A percentile compares a stretch with the other conserved stretches of the same genome.
Evolutionary conservation across 2,113 vertebrate species (phyloP).

Genomic region (Protomyctophum bolini): DNA sequence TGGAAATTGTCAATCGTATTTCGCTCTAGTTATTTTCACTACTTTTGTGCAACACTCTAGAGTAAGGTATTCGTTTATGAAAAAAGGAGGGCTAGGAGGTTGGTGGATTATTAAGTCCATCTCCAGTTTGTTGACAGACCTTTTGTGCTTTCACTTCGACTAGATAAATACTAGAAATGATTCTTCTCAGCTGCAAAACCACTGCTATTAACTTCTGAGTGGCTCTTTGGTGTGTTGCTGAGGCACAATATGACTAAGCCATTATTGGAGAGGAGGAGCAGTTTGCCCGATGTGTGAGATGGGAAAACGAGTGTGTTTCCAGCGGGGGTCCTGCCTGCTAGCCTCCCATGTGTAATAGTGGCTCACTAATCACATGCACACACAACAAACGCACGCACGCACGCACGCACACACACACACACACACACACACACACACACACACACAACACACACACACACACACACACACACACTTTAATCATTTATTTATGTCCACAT

Average conservation of each 20-base stretch:
- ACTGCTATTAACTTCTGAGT: constrained; percentile 64
- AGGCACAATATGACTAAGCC: constrained; percentile 67
- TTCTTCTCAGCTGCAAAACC: constrained; percentile 57
- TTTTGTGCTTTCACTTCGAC: constrained; percentile 39
- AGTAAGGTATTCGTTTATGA: too few relatives aligned
- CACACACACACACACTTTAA: background rate
- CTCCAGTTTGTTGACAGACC: constrained; percentile 39
- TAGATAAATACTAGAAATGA: constrained; percentile 47
- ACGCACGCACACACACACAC: too few relatives aligned
- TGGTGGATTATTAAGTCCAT: constrained; percentile 41
- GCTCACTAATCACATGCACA: constrained; percentile 18
- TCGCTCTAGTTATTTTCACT: too few relatives aligned
- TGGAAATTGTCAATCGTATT: too few relatives aligned
- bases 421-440: too few relatives aligned
- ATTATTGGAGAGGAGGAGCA: constrained; percentile 71
- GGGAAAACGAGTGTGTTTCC: constrained; percentile 70
- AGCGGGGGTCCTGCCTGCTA: constrained; percentile 58
- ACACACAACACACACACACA: constrained; percentile 6
- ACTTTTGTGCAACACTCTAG: too few relatives aligned
- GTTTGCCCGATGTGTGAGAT: constrained; percentile 70
- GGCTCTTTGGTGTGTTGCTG: constrained; percentile 60
- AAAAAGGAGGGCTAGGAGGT: constrained; percentile 21
- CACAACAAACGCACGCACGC: background rate
- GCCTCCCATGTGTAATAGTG: constrained; percentile 43
- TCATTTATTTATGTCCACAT: too few relatives aligned